phyloP scores from a whole-genome alignment of 2,888 invertebrate species.

The Callinectes sapidus region DNA sequence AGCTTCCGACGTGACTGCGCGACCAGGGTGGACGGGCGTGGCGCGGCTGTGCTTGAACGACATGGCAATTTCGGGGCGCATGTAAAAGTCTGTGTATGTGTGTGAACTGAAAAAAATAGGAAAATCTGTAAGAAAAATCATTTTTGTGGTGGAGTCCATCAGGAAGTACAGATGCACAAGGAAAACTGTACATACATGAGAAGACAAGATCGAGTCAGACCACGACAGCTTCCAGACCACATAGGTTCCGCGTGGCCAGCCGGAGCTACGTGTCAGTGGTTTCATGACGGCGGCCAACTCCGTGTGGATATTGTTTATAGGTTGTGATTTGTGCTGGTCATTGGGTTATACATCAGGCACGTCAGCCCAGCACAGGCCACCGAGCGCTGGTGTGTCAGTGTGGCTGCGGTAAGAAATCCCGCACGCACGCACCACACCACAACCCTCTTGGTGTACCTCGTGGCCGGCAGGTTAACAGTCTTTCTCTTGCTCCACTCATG shows the following conservation, averaged over 20 bases:
- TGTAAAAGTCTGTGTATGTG: neutral
- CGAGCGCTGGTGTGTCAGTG: neutral
- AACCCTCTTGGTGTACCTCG: neutral
- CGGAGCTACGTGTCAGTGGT: slow-evolving; percentile 49
- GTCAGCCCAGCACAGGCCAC: slow-evolving; percentile 45
- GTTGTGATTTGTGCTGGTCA: slow-evolving; percentile 57
- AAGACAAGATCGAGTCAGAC: slow-evolving; percentile 20
- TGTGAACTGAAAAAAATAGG: neutral
- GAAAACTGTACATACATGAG: neutral
- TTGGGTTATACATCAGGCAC: slow-evolving; percentile 51
- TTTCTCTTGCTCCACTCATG: neutral
- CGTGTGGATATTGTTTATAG: slow-evolving; percentile 56
- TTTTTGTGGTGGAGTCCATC: neutral
- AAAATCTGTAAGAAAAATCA: neutral
- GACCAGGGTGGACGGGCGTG: slow-evolving; percentile 12
- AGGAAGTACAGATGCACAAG: slow-evolving; percentile 30
- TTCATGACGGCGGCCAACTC: slow-evolving; percentile 6
- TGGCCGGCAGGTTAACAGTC: slow-evolving; percentile 20
- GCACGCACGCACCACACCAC: neutral
- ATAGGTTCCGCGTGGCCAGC: slow-evolving; percentile 36
- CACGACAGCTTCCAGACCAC: slow-evolving; percentile 9
- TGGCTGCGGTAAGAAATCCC: neutral
- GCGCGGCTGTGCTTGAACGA: neutral
- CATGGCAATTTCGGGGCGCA: slow-evolving; percentile 3
- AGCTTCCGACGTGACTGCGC: slow-evolving; percentile 5